These are phyloP conservation scores for Passer domesticus DNA, from an alignment of 2,113 vertebrate genomes.

Conservation along the genomic window DNA sequence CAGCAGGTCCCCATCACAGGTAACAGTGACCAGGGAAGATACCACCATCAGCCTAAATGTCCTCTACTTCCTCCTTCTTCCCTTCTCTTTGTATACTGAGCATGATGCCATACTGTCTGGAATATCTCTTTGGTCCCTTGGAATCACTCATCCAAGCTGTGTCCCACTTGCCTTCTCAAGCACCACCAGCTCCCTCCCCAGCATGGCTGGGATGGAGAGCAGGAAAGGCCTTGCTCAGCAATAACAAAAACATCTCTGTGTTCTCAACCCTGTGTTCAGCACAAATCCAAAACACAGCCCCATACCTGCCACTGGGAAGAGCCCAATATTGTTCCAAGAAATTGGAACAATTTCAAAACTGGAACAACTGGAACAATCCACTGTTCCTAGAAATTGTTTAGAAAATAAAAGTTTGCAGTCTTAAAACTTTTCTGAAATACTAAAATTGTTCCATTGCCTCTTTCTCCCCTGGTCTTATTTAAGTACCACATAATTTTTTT, in stretches of 20 bases:
- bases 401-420: not conserved
- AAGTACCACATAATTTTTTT: not conserved
- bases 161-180: not conserved
- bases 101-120: not conserved
- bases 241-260: not conserved
- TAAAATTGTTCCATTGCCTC: not conserved
- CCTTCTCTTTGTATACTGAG: no score
- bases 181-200: no score
- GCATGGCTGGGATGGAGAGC: rapidly evolving
- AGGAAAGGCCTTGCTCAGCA: no score
- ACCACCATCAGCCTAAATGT: not conserved
- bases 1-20: not conserved
- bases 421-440: not conserved
- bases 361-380: no score
- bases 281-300: not conserved
- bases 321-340: not conserved
- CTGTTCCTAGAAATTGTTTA: not conserved
- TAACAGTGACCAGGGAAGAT: not conserved
- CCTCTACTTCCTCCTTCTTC: not conserved
- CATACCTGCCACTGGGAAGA: rapidly evolving
- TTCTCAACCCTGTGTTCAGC: not conserved
- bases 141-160: not conserved
- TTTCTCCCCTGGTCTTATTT: not conserved
- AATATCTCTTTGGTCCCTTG: not conserved
- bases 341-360: no score